phyloP scores from a whole-genome alignment of 1,140 invertebrate species.

The Holotrichia oblita region DNA sequence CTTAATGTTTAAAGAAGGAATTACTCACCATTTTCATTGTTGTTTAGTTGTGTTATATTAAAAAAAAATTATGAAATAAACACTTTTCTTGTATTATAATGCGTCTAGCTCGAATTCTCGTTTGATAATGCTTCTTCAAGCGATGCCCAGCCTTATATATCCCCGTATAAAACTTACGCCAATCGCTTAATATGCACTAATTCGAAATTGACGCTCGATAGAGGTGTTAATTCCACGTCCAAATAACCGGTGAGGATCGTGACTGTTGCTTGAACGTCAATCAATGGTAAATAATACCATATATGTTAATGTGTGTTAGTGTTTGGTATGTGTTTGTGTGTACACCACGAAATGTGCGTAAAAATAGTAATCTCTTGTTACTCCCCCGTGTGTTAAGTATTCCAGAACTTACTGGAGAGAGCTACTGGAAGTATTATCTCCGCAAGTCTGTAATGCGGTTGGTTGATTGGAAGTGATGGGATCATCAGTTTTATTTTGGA shows the following conservation, averaged over 20 bases:
- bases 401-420: neutral
- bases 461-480: no score
- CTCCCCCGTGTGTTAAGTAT: neutral
- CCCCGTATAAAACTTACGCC: constrained; percentile 14
- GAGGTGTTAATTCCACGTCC: constrained; percentile 18
- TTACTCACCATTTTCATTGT: constrained; percentile 32
- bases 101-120: neutral
- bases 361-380: neutral
- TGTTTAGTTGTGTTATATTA: neutral
- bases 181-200: constrained; percentile 28
- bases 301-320: neutral
- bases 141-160: neutral
- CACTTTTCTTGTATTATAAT: neutral
- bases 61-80: constrained; percentile 17
- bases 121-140: neutral
- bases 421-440: neutral
- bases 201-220: constrained; percentile 24
- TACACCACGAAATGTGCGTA: no score
- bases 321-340: neutral
- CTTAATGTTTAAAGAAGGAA: neutral
- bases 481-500: no score
- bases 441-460: no score
- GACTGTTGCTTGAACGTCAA: constrained; percentile 26
- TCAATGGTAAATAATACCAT: constrained; percentile 28
- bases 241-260: constrained; percentile 12